Evolutionary conservation across 2,113 vertebrate genomes (phyloP).

Genomic region (Hyperopisus bebe): DNA sequence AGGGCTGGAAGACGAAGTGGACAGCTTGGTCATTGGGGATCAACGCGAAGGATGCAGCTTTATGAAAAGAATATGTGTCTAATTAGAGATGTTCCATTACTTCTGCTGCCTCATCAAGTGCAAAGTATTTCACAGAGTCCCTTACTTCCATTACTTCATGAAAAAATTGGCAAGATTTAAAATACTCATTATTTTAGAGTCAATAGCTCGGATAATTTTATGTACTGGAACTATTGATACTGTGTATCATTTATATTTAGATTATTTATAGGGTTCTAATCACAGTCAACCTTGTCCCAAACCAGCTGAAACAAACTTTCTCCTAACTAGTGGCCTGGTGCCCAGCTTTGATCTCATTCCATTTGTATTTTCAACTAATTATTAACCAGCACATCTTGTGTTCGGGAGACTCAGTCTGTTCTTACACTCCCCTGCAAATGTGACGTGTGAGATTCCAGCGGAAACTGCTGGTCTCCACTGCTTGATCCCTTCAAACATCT

Average conservation of each 20-base stretch:
- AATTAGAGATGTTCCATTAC: not conserved
- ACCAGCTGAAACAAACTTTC: not conserved
- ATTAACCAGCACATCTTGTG: not conserved
- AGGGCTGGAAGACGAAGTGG: not conserved
- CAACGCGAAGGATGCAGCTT: not conserved
- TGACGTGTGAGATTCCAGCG: not conserved
- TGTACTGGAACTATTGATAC: not conserved
- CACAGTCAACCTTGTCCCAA: not conserved
- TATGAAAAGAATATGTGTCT: not conserved
- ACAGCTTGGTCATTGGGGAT: not conserved
- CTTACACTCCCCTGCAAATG: not conserved
- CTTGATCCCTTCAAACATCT: not conserved
- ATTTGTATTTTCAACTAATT: not conserved
- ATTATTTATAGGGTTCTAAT: not conserved
- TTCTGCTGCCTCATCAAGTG: not conserved
- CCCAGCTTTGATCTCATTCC: not conserved
- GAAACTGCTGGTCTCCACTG: not conserved
- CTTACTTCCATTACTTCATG: not conserved
- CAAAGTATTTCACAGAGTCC: not conserved
- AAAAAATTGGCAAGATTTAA: not conserved
- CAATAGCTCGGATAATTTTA: not conserved
- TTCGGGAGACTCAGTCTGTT: not conserved
- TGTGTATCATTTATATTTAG: not conserved
- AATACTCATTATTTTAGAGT: not conserved
- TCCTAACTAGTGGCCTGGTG: not conserved